Percentiles rank a stretch among this genome's conserved stretches.
Conservation (phyloP, 2,888 invertebrate species). For the Apamea epomidion region DNA sequence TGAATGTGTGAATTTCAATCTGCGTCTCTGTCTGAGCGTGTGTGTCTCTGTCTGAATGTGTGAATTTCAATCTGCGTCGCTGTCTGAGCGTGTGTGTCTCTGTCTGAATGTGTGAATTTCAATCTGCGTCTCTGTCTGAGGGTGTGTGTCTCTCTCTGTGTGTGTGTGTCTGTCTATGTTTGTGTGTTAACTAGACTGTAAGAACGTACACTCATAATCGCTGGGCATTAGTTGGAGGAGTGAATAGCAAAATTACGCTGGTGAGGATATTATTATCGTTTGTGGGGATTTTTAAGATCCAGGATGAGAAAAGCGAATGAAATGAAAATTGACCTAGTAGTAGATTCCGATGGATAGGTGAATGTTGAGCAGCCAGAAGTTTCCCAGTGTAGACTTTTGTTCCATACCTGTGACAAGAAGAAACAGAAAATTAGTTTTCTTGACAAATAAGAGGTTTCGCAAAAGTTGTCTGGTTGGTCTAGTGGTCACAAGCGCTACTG, state of each 20-base stretch:
- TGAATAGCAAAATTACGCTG: neutral
- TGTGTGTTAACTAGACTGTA: no score
- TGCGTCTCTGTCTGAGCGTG: no score
- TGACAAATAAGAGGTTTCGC: neutral
- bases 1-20: no score
- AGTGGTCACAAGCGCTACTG: neutral
- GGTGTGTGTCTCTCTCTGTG: neutral
- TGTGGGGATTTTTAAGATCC: neutral
- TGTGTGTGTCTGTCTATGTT: neutral
- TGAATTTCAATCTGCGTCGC: no score
- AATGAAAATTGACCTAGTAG: constrained; percentile 39
- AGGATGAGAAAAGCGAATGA: constrained; percentile 12
- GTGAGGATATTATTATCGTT: neutral
- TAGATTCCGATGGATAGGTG: constrained; percentile 38
- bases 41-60: no score
- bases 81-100: no score
- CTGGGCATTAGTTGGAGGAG: no score
- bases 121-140: neutral
- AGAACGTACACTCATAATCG: neutral
- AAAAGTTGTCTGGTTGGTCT: neutral
- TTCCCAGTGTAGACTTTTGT: constrained; percentile 39
- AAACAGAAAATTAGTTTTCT: neutral
- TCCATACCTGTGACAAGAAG: constrained; percentile 50
- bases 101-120: no score
- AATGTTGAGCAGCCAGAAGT: constrained; percentile 35